Evolutionary conservation across 2,888 invertebrate species (phyloP).

Genomic region (Apamea anceps): DNA sequence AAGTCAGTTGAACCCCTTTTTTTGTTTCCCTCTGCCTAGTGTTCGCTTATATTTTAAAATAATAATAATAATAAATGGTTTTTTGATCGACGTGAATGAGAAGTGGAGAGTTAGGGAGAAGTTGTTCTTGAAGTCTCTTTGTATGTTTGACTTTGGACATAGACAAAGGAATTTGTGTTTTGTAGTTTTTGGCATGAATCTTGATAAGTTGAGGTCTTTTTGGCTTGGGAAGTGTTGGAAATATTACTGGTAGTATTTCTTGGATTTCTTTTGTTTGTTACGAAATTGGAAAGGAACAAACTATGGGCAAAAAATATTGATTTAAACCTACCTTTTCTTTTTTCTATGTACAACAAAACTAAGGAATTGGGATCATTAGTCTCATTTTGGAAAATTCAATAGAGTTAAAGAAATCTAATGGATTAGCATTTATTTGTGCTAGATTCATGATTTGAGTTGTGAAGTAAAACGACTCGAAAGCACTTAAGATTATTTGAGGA

Average conservation of each 20-base stretch:
- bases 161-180: background rate
- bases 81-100: background rate
- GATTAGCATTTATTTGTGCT: constrained; percentile 5
- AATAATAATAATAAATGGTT: too few relatives aligned
- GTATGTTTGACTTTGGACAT: background rate
- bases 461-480: background rate
- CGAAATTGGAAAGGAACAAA: background rate
- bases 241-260: background rate
- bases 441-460: background rate
- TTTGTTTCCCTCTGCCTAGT: constrained; percentile 12
- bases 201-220: background rate
- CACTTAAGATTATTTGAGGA: constrained; percentile 6
- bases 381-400: background rate
- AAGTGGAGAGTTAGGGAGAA: background rate
- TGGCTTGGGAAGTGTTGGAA: background rate
- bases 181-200: background rate
- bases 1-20: constrained; percentile 31
- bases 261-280: background rate
- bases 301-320: background rate
- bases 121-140: background rate
- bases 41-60: constrained; percentile 37
- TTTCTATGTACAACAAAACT: background rate
- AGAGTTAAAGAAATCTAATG: background rate
- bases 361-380: background rate
- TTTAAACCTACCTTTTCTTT: background rate